These are phyloP conservation scores for Zenarchopterus dispar DNA, from an alignment of 2,797 vertebrate genomes.

Conservation along the genomic window DNA sequence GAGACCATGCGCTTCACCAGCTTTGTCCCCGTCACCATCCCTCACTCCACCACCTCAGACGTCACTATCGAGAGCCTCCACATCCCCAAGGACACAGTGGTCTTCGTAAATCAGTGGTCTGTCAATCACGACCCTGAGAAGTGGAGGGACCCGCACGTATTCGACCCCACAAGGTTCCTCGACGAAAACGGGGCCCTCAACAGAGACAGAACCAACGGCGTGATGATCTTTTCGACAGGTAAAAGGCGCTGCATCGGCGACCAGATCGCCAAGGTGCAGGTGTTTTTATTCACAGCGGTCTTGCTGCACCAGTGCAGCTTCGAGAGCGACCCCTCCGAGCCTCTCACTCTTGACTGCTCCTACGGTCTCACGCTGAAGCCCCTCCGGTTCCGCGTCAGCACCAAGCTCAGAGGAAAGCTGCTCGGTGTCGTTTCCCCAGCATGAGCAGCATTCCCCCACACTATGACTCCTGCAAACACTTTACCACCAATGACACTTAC, in stretches of 20 bases:
- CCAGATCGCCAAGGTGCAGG: constrained; percentile 89
- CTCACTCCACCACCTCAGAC: constrained; percentile 90
- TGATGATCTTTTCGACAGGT: constrained; percentile 94
- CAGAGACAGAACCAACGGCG: constrained; percentile 84
- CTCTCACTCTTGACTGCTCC: constrained; percentile 84
- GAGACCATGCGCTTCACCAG: constrained; percentile 96
- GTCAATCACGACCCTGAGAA: constrained; percentile 93
- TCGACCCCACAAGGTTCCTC: constrained; percentile 90
- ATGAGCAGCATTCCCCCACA: constrained; percentile 61
- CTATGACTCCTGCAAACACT: constrained; percentile 71
- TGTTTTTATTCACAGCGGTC: constrained; percentile 90
- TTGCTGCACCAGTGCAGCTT: constrained; percentile 93
- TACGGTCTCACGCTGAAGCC: constrained; percentile 93
- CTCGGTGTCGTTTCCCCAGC: constrained; percentile 80
- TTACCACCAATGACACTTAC: constrained; percentile 62
- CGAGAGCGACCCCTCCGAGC: constrained; percentile 83
- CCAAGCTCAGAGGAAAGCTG: constrained; percentile 86
- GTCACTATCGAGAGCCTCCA: constrained; percentile 90
- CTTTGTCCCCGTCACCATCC: constrained; percentile 94
- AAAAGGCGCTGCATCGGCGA: constrained; percentile 93
- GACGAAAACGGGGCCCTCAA: constrained; percentile 86
- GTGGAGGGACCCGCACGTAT: constrained; percentile 90
- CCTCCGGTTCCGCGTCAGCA: constrained; percentile 83
- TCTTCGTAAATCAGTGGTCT: constrained; percentile 98
- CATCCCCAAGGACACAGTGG: constrained; percentile 94